Evolutionary conservation across 2,113 vertebrate genomes (phyloP), one percentile per base, ranked within the genome.

Genomic region (Dendrocopos noguchii): DNA sequence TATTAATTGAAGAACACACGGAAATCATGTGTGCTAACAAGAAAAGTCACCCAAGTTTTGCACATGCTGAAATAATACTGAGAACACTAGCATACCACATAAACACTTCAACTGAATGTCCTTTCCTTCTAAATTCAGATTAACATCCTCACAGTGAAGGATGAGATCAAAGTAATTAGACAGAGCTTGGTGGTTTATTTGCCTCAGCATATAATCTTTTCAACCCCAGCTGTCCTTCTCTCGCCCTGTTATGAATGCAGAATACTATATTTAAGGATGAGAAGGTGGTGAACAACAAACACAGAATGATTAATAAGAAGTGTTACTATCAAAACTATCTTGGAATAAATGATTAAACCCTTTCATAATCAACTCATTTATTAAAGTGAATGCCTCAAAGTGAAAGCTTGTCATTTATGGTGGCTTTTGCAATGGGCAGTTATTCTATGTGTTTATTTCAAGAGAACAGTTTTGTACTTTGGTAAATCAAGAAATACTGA

Each of bases 401-500:
- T n/a, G 70, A 85, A 93, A 90, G 79, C 65, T 80, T 80, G 79
- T 87, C 78, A 80, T 91, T 96, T 94, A 93, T 27, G 71, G 78
- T 18, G 52, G 88, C 81, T 64, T 66, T 94, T 28, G 50, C 80
- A 95, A 94, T 56, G 71, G 96, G 70, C 72, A 94, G 93, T 82
- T 92, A 80, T 66, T 75, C 65, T 57, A 29, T n/a, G 33, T 91
- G 71, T 88, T 96, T 93, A 96, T 60, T 91, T 59, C 6, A n/a
- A 94, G 90, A 96, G 63, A 72, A 91, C 55, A 73, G 82, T 92
- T 97, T 72, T 90, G 67, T 87, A 95, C 92, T 97, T 93, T 7
- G 72, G 91, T 93, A 95, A 96, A 97, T 97, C 75, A 97, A 93
- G 95, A 97, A 82, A 95, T 95, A 97, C 86, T 95, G 89, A 96